These are phyloP conservation scores for Alca torda DNA, from an alignment of 2,797 vertebrate species.

Conservation along the genomic window DNA sequence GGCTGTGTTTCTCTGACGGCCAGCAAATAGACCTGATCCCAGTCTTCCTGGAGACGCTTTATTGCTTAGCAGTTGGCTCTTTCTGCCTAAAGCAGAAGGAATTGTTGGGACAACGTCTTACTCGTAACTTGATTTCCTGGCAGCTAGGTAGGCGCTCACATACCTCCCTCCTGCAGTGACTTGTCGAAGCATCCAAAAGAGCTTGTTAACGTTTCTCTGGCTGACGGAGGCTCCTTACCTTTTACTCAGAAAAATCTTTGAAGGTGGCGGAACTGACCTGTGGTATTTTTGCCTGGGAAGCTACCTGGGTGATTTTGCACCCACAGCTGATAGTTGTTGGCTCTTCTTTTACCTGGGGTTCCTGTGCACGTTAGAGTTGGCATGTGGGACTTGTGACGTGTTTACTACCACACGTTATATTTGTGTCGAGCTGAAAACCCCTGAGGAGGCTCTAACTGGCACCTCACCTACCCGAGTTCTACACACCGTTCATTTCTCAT, in stretches of 20 bases:
- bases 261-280: neutral
- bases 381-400: neutral
- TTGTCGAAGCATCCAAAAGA: neutral
- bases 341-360: neutral
- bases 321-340: neutral
- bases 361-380: neutral
- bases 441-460: neutral
- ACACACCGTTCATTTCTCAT: neutral
- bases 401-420: neutral
- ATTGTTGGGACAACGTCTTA: neutral
- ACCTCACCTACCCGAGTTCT: neutral
- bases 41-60: neutral
- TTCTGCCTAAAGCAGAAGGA: neutral
- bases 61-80: neutral
- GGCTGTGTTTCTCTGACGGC: neutral
- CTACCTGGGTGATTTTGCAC: neutral
- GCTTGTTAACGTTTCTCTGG: neutral
- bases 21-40: neutral
- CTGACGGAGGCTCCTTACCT: accelerated
- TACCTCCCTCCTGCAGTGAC: neutral
- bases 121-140: neutral
- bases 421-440: neutral
- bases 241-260: neutral
- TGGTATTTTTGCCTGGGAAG: neutral
- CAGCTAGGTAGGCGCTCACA: neutral